Conservation (phyloP, 2,113 vertebrate species). For the Micronycteris hirsuta region DNA sequence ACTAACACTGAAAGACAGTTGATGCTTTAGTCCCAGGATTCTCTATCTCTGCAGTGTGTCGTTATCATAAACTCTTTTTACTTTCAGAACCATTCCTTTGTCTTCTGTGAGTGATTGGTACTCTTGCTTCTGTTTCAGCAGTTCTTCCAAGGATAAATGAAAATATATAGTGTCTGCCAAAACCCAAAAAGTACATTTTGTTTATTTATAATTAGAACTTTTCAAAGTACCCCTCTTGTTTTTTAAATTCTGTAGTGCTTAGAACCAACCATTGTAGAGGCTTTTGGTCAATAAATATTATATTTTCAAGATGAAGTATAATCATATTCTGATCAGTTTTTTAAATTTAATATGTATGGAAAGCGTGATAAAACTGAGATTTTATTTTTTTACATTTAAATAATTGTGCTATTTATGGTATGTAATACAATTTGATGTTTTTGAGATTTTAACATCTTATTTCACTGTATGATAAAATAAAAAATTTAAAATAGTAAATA, state of each 20-base stretch:
- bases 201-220: slow-evolving; percentile 26
- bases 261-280: neutral
- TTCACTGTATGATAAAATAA: slow-evolving; percentile 31
- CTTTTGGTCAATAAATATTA: slow-evolving; percentile 48
- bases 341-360: neutral
- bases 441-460: slow-evolving; percentile 32
- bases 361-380: neutral
- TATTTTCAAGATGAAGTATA: slow-evolving; percentile 42
- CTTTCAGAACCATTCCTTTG: neutral
- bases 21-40: slow-evolving; percentile 1
- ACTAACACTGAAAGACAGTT: neutral
- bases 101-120: slow-evolving; percentile 14
- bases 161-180: slow-evolving; percentile 17
- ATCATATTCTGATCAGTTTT: slow-evolving; percentile 13
- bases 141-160: slow-evolving; percentile 13
- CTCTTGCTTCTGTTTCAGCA: slow-evolving; percentile 15
- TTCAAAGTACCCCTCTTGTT: neutral
- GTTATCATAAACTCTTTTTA: slow-evolving; percentile 1
- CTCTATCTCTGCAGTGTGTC: neutral
- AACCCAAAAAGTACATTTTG: neutral
- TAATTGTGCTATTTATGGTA: neutral
- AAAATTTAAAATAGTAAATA: slow-evolving; percentile 15
- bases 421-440: slow-evolving; percentile 12
- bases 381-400: slow-evolving; percentile 29
- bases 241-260: slow-evolving; percentile 31